Evolutionary conservation across 2,888 invertebrate species (phyloP).

Genomic region (Torymus auratus): DNA sequence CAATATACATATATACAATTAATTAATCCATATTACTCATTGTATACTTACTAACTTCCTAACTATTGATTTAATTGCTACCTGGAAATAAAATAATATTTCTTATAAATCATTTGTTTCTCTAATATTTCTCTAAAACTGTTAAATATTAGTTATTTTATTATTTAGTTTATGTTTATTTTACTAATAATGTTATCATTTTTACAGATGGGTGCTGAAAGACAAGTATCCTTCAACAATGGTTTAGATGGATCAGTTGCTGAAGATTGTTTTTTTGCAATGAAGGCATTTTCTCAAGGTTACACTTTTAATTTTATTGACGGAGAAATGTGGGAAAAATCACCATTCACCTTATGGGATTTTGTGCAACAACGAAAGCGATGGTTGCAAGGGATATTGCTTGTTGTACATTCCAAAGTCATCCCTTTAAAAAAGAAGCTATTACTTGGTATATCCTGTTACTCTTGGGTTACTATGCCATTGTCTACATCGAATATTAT

Average conservation of each 20-base stretch:
- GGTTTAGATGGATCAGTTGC: constrained; percentile 98
- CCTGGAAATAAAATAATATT: no score
- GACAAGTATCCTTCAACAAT: constrained; percentile 95
- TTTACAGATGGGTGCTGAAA: constrained; percentile 91
- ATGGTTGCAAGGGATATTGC: constrained; percentile 94
- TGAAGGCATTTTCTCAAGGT: constrained; percentile 94
- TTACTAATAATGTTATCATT: not conserved
- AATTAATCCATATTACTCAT: no score
- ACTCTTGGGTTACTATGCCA: constrained; percentile 97
- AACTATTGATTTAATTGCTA: no score
- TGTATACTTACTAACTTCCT: no score
- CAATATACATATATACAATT: no score
- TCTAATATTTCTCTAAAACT: no score
- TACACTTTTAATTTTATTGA: constrained; percentile 97
- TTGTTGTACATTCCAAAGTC: constrained; percentile 91
- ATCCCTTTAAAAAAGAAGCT: constrained; percentile 89
- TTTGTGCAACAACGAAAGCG: constrained; percentile 97
- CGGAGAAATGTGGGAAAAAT: constrained; percentile 99
- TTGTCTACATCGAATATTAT: constrained; percentile 93
- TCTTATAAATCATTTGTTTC: no score
- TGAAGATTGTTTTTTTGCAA: constrained; percentile 97
- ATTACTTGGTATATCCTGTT: constrained; percentile 91
- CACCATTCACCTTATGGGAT: constrained; percentile 95
- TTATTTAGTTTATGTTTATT: no score
- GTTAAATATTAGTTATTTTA: no score